Conservation (phyloP, 1,140 invertebrate genomes). For the Sipha flava region DNA sequence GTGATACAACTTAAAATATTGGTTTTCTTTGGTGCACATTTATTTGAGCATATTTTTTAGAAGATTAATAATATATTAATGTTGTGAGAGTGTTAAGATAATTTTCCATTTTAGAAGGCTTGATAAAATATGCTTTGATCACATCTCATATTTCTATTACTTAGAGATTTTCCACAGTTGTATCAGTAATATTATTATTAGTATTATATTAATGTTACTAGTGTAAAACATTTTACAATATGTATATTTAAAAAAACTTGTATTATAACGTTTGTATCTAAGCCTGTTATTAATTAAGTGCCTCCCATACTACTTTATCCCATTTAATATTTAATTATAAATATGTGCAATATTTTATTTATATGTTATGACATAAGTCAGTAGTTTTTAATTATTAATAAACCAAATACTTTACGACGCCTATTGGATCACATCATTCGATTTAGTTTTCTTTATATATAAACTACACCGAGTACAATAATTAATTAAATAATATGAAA, state of each 20-base stretch:
- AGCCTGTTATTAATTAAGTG: neutral
- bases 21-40: neutral
- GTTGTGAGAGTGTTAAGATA: neutral
- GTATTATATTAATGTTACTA: neutral
- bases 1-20: constrained; percentile 24
- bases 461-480: neutral
- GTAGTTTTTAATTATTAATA: constrained; percentile 1
- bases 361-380: constrained; percentile 11
- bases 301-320: neutral
- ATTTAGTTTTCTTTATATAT: neutral
- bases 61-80: neutral
- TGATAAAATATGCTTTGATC: constrained; percentile 3
- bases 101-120: neutral
- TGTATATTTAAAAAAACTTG: neutral
- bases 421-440: neutral
- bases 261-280: constrained; percentile 11
- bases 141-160: neutral
- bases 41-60: neutral
- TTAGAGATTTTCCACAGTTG: neutral
- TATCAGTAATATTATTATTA: neutral
- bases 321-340: neutral
- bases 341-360: constrained; percentile 22
- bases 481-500: neutral
- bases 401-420: neutral
- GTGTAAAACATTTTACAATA: neutral